A percentile compares a stretch with the other conserved stretches of the same genome.
phyloP scores from a whole-genome alignment of 1,140 invertebrate genomes.

The Mizuhopecten yessoensis region DNA sequence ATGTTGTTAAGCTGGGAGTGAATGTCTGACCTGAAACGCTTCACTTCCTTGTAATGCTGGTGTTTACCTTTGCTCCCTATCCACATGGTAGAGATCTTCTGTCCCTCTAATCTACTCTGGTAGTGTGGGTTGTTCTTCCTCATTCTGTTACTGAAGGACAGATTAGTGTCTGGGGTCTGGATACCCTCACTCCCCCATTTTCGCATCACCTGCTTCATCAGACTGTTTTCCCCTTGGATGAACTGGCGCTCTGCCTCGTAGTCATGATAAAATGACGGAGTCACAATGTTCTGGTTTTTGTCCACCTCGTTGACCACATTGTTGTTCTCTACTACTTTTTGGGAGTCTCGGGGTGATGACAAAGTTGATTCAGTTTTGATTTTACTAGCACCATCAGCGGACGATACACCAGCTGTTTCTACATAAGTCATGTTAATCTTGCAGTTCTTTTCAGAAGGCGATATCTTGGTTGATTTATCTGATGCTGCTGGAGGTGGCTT shows the following conservation, averaged over 20 bases:
- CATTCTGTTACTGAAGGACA: constrained; percentile 44
- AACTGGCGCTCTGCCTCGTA: not conserved
- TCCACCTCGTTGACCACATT: not conserved
- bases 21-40: constrained; percentile 9
- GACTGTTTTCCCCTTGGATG: constrained; percentile 46
- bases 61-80: constrained; percentile 15
- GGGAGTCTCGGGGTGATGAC: not conserved
- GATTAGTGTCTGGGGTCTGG: constrained; percentile 60
- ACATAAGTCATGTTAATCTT: not conserved
- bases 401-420: not conserved
- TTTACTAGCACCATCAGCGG: not conserved
- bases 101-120: constrained; percentile 42
- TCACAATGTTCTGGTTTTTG: not conserved
- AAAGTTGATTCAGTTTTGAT: not conserved
- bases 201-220: constrained; percentile 54
- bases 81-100: constrained; percentile 50
- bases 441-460: not conserved
- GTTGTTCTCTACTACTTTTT: not conserved
- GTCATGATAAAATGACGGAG: not conserved
- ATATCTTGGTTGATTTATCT: not conserved
- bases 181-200: constrained; percentile 57
- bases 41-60: constrained; percentile 3
- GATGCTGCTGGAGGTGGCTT: not conserved
- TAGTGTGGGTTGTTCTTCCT: not conserved
- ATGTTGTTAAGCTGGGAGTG: constrained; percentile 25